Base-by-base conservation (phyloP, 1,140 invertebrate species). In the Bombus ignitus region DNA sequence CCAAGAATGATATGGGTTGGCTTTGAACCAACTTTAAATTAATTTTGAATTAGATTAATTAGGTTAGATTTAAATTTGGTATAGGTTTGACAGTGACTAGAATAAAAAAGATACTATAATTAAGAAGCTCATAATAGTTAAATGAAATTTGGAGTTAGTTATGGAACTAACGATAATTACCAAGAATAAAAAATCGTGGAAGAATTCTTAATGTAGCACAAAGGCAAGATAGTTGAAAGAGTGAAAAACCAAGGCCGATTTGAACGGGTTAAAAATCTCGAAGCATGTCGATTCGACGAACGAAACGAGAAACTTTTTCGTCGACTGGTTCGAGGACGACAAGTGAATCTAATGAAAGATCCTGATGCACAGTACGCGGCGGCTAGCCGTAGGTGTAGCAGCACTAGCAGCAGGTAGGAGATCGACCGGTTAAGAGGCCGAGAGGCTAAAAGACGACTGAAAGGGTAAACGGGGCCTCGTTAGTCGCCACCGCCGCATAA, bases 401-500 rank as follows among this genome's bases (percentile, higher is more conserved):
- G 85, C 87, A 68, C 88, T 89, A 90, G 86, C 86, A 88, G 89
- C 87, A 91, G 91, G 91, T 92, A 92, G 89, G 90, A 92, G 91
- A 91, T 92, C 90, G 89, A 89, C 88, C 88, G 87, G 91, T 92
- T 91, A 89, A 91, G 87, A 88, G 90, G 91, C 91, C 87, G 90
- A 91, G 91, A 92, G 88, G 90, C 91, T 92, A 92, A 92, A 92
- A 92, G 92, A 91, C 88, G 90, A 92, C 79, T 88, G 91, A 92
- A 93, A 93, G 92, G 92, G 92, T 92, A 91, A 91, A 92, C 90
- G 91, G 92, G 91, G 91, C 91, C 95, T 95, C 94, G 95, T 95
- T 95, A 95, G 93, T 91, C 92, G 92, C 88, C 92, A 92, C 93
- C 93, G 92, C 89, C 92, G 94, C 94, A 95, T 95, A 95, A 95